Percentiles rank a stretch among this genome's conserved stretches.
Evolutionary conservation across 2,797 vertebrate species (phyloP).

Genomic region (Apodemus agrarius): DNA sequence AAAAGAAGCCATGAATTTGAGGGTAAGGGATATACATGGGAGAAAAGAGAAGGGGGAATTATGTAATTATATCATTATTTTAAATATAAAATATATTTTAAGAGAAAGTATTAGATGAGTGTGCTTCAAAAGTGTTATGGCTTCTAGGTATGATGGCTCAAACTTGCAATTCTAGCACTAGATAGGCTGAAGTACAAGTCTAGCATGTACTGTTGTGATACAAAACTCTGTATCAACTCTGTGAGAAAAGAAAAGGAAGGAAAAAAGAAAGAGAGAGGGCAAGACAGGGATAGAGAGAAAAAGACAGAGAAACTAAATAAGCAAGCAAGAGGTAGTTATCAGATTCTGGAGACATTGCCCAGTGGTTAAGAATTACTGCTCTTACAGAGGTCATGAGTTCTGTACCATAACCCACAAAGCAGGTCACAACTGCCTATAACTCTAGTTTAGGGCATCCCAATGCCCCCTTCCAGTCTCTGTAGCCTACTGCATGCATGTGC

Average conservation of each 20-base stretch:
- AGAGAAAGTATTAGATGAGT: background rate
- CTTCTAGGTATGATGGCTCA: background rate
- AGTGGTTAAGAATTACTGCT: background rate
- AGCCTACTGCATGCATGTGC: background rate
- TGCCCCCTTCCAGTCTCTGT: background rate
- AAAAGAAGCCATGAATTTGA: background rate
- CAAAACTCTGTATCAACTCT: background rate
- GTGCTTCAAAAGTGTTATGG: background rate
- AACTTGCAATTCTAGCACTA: background rate
- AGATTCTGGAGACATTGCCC: background rate
- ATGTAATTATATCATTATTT: background rate
- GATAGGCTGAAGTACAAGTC: background rate
- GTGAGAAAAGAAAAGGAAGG: background rate
- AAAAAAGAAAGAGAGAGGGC: fast-evolving
- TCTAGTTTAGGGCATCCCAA: background rate
- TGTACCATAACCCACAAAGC: background rate
- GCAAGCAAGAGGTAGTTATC: background rate
- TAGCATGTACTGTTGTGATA: background rate
- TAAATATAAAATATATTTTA: background rate
- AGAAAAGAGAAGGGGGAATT: background rate
- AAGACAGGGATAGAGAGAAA: background rate
- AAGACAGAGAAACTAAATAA: background rate
- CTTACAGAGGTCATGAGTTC: background rate
- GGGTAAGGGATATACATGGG: background rate
- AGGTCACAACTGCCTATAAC: background rate